phyloP scores from a whole-genome alignment of 2,113 vertebrate genomes.

The Vombatus ursinus region DNA sequence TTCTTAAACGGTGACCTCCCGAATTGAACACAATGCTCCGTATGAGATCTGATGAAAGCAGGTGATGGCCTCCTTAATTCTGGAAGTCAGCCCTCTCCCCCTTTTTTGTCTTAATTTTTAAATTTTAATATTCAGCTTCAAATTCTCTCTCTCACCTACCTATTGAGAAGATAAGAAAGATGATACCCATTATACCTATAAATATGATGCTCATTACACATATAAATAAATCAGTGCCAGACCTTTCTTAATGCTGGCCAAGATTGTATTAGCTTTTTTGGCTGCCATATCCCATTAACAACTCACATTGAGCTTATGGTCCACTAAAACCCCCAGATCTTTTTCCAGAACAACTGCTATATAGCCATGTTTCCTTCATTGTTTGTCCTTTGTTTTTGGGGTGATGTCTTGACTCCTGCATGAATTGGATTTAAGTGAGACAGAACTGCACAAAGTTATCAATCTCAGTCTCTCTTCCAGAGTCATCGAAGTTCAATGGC shows the following conservation, averaged over 20 bases:
- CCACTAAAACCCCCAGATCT: background rate
- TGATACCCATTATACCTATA: background rate
- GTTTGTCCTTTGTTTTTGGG: no score
- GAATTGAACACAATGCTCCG: background rate
- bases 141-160: background rate
- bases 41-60: background rate
- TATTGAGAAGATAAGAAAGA: background rate
- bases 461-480: no score
- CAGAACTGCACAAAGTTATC: no score
- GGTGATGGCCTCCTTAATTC: background rate
- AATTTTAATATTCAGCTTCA: background rate
- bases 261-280: background rate
- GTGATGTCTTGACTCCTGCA: no score
- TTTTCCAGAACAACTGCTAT: background rate
- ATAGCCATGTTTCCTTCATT: background rate
- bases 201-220: background rate
- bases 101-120: background rate
- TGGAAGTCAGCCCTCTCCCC: background rate
- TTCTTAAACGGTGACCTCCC: background rate
- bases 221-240: background rate
- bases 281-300: background rate
- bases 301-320: background rate
- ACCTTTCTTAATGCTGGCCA: background rate
- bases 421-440: no score
- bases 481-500: no score